Evolutionary conservation across 1,140 invertebrate genomes (phyloP).

Genomic region (Calephelis nemesis): DNA sequence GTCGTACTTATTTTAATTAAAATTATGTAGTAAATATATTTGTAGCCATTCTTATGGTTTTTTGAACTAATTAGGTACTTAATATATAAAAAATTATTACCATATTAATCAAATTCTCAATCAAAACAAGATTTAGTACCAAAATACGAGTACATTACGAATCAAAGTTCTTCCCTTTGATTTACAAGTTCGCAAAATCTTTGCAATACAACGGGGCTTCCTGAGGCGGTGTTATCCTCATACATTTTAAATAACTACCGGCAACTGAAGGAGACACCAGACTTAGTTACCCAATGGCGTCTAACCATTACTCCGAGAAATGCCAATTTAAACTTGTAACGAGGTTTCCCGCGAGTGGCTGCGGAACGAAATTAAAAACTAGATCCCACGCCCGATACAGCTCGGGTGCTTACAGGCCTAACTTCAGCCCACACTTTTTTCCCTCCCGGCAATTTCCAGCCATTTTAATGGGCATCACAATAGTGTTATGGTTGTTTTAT

Average conservation of each 20-base stretch:
- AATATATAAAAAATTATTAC: no score
- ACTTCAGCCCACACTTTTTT: constrained; percentile 54
- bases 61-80: no score
- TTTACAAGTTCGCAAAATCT: not conserved
- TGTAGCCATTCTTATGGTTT: no score
- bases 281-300: constrained; percentile 59
- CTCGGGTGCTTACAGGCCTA: constrained; percentile 57
- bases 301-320: constrained; percentile 75
- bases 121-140: no score
- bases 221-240: constrained; percentile 33
- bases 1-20: no score
- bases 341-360: constrained; percentile 72
- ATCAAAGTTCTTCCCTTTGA: no score
- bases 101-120: not conserved
- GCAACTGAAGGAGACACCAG: constrained; percentile 58
- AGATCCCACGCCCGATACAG: constrained; percentile 40
- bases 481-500: constrained; percentile 42
- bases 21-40: no score
- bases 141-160: not conserved
- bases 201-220: not conserved
- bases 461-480: constrained; percentile 55
- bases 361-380: constrained; percentile 76
- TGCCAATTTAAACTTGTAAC: constrained; percentile 78
- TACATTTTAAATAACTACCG: constrained; percentile 74
- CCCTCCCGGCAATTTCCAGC: constrained; percentile 53